Evolutionary conservation across 2,113 vertebrate genomes (phyloP).

Genomic region (Proteles cristata): DNA sequence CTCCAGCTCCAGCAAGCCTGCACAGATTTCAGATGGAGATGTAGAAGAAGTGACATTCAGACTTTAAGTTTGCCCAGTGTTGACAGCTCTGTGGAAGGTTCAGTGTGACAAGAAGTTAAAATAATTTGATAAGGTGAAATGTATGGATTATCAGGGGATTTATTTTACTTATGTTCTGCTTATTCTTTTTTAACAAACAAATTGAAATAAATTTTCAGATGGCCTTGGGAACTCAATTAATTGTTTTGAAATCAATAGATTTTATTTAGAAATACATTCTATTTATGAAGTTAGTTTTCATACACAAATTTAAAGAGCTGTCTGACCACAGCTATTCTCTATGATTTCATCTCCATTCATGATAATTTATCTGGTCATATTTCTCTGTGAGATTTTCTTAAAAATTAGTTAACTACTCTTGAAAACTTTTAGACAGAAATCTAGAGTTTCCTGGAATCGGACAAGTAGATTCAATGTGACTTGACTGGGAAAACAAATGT

Average conservation of each 20-base stretch:
- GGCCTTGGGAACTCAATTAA: neutral
- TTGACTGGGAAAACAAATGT: neutral
- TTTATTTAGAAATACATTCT: neutral
- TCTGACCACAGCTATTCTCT: neutral
- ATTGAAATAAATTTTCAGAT: neutral
- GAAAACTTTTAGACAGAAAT: neutral
- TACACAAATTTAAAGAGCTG: neutral
- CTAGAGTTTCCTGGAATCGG: neutral
- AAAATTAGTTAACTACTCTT: neutral
- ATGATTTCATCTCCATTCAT: neutral
- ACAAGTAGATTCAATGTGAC: neutral
- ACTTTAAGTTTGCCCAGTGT: neutral
- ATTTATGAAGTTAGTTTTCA: constrained; percentile 48
- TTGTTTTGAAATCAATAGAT: constrained; percentile 27
- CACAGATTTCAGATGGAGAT: neutral
- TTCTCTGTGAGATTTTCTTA: neutral
- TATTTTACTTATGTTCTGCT: neutral
- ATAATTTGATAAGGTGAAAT: neutral
- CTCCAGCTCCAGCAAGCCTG: no score
- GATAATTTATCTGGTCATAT: neutral
- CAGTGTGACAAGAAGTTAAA: neutral
- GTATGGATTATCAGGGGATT: neutral
- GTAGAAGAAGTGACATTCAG: neutral
- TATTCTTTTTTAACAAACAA: constrained; percentile 49
- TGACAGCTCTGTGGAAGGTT: neutral